phyloP scores from a whole-genome alignment of 2,888 invertebrate species.

The Brachypterus glaber region DNA sequence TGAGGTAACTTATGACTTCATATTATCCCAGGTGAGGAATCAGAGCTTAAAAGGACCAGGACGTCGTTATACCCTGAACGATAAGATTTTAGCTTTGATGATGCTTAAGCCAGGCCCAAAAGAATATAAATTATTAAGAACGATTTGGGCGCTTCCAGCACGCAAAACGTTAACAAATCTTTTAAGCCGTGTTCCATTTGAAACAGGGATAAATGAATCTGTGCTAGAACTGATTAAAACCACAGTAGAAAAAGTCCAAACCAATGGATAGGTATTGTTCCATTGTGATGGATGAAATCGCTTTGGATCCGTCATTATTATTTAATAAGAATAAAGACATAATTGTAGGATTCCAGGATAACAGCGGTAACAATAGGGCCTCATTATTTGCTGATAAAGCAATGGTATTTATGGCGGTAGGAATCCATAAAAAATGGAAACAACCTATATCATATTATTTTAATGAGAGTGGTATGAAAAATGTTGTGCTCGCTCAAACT shows the following conservation, averaged over 20 bases:
- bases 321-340: conserved; percentile 3
- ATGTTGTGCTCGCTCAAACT: neutral
- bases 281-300: neutral
- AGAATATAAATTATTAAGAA: neutral
- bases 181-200: neutral
- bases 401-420: conserved; percentile 11
- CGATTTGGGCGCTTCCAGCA: neutral
- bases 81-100: neutral
- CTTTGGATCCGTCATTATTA: neutral
- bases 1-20: neutral
- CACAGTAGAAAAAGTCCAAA: neutral
- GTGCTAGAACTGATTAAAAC: neutral
- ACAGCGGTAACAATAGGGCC: neutral
- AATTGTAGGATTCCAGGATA: conserved; percentile 9
- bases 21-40: neutral
- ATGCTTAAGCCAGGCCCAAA: neutral
- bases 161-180: neutral
- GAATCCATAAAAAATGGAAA: conserved; percentile 9
- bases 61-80: neutral
- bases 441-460: conserved; percentile 10
- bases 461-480: conserved; percentile 14
- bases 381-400: conserved; percentile 5
- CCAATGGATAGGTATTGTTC: neutral
- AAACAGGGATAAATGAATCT: neutral
- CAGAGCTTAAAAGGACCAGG: neutral